Percentiles rank a stretch among this genome's conserved stretches.
Conservation (phyloP, 2,888 invertebrate genomes). For the Steinernema scapterisci region DNA sequence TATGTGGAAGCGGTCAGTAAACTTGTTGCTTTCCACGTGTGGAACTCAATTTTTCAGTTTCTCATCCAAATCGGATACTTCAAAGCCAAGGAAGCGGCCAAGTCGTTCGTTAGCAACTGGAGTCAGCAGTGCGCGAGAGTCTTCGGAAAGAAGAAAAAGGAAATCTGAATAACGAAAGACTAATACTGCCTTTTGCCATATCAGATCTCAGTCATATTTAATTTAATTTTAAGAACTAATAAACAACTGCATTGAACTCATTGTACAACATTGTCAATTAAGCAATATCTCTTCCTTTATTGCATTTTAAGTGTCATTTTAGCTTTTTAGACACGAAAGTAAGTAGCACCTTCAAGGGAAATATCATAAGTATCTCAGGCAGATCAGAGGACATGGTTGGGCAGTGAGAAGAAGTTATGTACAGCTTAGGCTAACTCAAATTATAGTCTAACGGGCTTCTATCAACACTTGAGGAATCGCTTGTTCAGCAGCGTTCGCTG, state of each 20-base stretch:
- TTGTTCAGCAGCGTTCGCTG: conserved; percentile 10
- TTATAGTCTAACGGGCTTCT: background rate
- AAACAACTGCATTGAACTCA: no score
- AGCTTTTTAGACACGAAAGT: background rate
- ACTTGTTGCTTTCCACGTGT: background rate
- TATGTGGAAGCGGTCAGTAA: conserved; percentile 53
- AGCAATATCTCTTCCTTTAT: no score
- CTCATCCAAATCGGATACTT: conserved; percentile 48
- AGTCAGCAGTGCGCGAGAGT: background rate
- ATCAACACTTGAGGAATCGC: conserved; percentile 17
- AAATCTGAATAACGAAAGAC: conserved; percentile 7
- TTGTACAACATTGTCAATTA: no score
- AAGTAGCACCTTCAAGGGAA: background rate
- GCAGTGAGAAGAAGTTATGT: conserved; percentile 17
- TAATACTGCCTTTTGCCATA: background rate
- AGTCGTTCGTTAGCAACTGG: background rate
- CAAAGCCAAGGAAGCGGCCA: conserved; percentile 36
- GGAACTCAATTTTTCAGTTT: conserved; percentile 43
- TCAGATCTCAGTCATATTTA: conserved; percentile 6
- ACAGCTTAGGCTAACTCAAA: background rate
- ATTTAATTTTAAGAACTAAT: background rate
- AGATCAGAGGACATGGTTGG: conserved; percentile 25
- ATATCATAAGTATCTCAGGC: background rate
- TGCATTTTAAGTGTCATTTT: background rate
- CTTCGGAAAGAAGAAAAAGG: background rate